Percentiles rank a stretch among this genome's conserved stretches.
Conservation (phyloP, 2,113 vertebrate species). For the Zapornia atra region DNA sequence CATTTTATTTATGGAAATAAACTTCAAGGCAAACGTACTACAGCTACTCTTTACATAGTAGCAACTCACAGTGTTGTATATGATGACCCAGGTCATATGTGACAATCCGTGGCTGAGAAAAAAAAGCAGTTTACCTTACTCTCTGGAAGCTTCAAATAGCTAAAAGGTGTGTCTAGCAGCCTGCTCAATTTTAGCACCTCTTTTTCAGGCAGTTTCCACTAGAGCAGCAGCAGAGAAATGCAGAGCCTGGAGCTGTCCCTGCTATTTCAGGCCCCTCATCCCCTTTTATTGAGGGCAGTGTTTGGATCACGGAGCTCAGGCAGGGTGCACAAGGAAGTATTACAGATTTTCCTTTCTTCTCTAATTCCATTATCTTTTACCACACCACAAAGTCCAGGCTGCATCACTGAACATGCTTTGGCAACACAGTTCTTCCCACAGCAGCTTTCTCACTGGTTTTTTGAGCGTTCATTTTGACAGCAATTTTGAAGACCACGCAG, state of each 20-base stretch:
- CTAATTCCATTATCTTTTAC: not conserved
- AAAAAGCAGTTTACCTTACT: not conserved
- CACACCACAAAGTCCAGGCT: not conserved
- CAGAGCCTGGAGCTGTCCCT: not conserved
- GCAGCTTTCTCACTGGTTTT: not conserved
- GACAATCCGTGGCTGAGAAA: not conserved
- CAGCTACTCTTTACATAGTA: fast-evolving
- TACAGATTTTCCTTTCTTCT: not conserved
- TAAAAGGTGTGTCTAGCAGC: not conserved
- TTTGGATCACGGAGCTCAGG: not conserved
- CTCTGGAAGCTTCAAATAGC: not conserved
- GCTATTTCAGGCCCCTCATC: not conserved
- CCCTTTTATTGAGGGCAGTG: not conserved
- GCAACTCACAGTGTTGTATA: not conserved
- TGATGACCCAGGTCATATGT: not conserved
- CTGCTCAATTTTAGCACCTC: not conserved
- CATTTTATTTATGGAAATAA: not conserved
- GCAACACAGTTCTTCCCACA: not conserved
- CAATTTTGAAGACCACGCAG: not conserved
- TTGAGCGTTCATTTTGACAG: not conserved
- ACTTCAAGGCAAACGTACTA: not conserved
- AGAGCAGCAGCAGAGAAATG: not conserved
- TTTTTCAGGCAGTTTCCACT: not conserved
- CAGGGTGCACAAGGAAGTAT: not conserved
- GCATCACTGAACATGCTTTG: not conserved